Evolutionary conservation across 2,888 invertebrate species (phyloP).

Genomic region (Protonemura montana): DNA sequence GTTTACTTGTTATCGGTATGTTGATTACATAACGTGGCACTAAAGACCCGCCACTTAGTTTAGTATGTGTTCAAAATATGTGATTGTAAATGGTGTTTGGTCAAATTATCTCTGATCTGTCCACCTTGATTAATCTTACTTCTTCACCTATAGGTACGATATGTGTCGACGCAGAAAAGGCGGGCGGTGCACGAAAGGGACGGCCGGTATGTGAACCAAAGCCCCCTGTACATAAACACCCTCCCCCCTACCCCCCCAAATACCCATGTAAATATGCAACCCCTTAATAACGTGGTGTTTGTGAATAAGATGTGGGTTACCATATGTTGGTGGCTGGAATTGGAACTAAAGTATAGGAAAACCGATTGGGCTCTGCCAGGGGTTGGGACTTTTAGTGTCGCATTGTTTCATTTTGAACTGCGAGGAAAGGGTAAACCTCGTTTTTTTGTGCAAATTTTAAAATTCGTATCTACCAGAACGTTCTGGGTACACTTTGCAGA

Average conservation of each 20-base stretch:
- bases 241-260: slow-evolving; percentile 17
- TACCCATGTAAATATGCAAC: slow-evolving; percentile 25
- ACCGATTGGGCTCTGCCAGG: no score
- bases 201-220: slow-evolving; percentile 81
- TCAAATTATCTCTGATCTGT: not conserved
- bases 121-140: slow-evolving; percentile 1
- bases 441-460: no score
- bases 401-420: no score
- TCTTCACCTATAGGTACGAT: slow-evolving; percentile 77
- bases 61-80: no score
- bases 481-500: no score
- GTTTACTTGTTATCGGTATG: no score
- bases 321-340: not conserved
- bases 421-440: no score
- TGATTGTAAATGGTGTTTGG: no score
- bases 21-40: no score
- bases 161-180: slow-evolving; percentile 97
- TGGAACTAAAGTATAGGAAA: not conserved
- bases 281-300: slow-evolving; percentile 18
- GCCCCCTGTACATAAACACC: slow-evolving; percentile 43
- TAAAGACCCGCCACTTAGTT: no score
- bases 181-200: slow-evolving; percentile 97
- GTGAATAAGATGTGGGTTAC: not conserved
- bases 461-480: no score
- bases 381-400: no score